Conservation (phyloP, 2,797 vertebrate species). For the Trematomus bernacchii region DNA sequence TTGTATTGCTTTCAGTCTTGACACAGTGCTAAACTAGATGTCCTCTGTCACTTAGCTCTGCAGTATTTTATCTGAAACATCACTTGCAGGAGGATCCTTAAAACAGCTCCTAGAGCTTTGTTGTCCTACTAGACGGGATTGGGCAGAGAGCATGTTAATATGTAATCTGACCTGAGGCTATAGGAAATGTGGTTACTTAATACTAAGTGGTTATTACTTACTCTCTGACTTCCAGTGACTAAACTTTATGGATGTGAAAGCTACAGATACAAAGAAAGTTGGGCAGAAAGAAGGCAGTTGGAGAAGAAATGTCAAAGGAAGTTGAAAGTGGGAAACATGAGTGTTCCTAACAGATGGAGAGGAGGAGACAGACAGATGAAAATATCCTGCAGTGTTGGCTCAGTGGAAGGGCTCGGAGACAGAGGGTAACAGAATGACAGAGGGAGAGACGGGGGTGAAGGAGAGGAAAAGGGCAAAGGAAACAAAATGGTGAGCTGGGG, state of each 20-base stretch:
- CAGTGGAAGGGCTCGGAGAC: slow-evolving; percentile 46
- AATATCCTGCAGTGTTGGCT: slow-evolving; percentile 59
- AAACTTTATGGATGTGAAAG: slow-evolving; percentile 21
- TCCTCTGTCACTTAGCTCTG: slow-evolving; percentile 18
- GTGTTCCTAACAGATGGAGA: slow-evolving; percentile 65
- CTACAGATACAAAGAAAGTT: slow-evolving; percentile 15
- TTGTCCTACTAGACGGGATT: slow-evolving; percentile 21
- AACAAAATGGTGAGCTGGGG: slow-evolving; percentile 26
- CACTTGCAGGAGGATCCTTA: slow-evolving; percentile 4
- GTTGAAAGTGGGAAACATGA: slow-evolving; percentile 32
- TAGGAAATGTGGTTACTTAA: slow-evolving; percentile 39
- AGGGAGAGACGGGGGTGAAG: slow-evolving; percentile 42
- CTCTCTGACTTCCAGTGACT: slow-evolving; percentile 38
- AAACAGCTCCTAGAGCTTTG: slow-evolving; percentile 21
- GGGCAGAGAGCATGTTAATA: slow-evolving; percentile 28
- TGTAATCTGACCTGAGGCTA: slow-evolving; percentile 41
- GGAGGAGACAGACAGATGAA: slow-evolving; percentile 69
- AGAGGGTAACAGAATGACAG: slow-evolving; percentile 65
- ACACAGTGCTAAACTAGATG: slow-evolving; percentile 17
- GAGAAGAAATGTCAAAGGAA: slow-evolving; percentile 30
- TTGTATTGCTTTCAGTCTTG: slow-evolving; percentile 4
- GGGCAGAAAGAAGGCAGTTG: slow-evolving; percentile 1
- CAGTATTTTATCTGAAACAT: slow-evolving; percentile 31
- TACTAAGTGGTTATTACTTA: too few species aligned
- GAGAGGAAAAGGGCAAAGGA: slow-evolving; percentile 52